A percentile compares a stretch with the other conserved stretches of the same genome.
Evolutionary conservation across 1,140 invertebrate genomes (phyloP).

Genomic region (Adoxophyes honmai): DNA sequence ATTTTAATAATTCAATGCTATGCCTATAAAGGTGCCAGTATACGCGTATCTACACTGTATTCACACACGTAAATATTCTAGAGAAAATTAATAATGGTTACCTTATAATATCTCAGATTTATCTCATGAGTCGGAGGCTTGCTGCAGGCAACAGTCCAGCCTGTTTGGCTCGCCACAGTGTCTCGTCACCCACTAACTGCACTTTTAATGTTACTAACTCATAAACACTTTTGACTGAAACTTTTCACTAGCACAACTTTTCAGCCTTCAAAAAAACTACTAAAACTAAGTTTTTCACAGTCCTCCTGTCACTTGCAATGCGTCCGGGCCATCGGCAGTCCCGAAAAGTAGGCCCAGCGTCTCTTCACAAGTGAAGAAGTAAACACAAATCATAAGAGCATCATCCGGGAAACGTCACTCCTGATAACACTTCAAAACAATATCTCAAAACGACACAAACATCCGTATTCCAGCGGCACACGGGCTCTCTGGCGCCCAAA

Average conservation of each 20-base stretch:
- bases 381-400: slow-evolving; percentile 68
- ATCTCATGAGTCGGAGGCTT: not conserved
- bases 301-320: slow-evolving; percentile 57
- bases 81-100: not conserved
- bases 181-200: slow-evolving; percentile 11
- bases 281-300: slow-evolving; percentile 50
- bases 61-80: too few species aligned
- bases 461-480: slow-evolving; percentile 35
- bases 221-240: slow-evolving; percentile 56
- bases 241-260: slow-evolving; percentile 66
- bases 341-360: slow-evolving; percentile 51
- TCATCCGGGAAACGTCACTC: slow-evolving; percentile 61
- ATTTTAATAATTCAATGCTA: too few species aligned
- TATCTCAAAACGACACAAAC: slow-evolving; percentile 60
- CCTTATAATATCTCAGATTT: slow-evolving; percentile 3
- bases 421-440: slow-evolving; percentile 72
- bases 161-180: not conserved
- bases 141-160: not conserved
- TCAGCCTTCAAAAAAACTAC: slow-evolving; percentile 43
- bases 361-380: slow-evolving; percentile 56
- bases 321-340: slow-evolving; percentile 49
- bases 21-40: too few species aligned
- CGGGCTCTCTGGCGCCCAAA: slow-evolving; percentile 40
- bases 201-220: slow-evolving; percentile 23
- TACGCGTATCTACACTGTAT: too few species aligned